Evolutionary conservation across 2,113 vertebrate genomes (phyloP), one percentile per base, ranked within the genome.

Genomic region (Planiliza haematocheilus): DNA sequence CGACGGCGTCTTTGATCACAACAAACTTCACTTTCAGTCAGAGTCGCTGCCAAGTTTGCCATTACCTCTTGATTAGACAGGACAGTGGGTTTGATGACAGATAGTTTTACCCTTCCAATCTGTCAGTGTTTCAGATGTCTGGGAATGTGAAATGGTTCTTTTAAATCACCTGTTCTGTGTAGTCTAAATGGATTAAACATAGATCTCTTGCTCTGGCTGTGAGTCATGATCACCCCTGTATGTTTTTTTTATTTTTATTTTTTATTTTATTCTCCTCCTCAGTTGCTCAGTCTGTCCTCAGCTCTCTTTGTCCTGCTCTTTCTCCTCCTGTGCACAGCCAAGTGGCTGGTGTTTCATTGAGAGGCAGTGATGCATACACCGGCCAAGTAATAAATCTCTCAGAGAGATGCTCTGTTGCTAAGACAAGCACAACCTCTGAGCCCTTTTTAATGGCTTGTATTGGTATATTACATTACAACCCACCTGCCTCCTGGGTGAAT

Each of bases 51-150:
- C 77, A 73, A 67, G 30, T 58, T 41, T 18, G 30, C 55, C 24
- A 74, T 85, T 74, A 70, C 48, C 18, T 64, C 38, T 70, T 72
- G 38, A 87, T 77, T 64, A 70, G n/a, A 79, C 18, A 49, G 46
- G 61, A 72, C 63, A 53, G 38, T 24, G 39, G 17, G 7, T 64
- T 67, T 75, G 58, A 73, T 82, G 24, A 74, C 63, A 9, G n/a
- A 58, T 42, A 59, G 21, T 24, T 64, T 67, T 51, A 30, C 17
- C 13, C 60, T 43, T 41, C 1, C 10, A 13, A 21, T 16, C 37
- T 46, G 41, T 53, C 49, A 49, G 7, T 52, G 17, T 39, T 70
- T 71, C 42, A 45, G 50, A 79, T 34, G 18, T 77, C 65, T 56
- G 30, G 59, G 4, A 70, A 58, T 83, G 38, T 20, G 77, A 63